These are phyloP conservation scores for Ramphastos sulfuratus DNA, from an alignment of 2,113 vertebrate species.

Conservation along the genomic window DNA sequence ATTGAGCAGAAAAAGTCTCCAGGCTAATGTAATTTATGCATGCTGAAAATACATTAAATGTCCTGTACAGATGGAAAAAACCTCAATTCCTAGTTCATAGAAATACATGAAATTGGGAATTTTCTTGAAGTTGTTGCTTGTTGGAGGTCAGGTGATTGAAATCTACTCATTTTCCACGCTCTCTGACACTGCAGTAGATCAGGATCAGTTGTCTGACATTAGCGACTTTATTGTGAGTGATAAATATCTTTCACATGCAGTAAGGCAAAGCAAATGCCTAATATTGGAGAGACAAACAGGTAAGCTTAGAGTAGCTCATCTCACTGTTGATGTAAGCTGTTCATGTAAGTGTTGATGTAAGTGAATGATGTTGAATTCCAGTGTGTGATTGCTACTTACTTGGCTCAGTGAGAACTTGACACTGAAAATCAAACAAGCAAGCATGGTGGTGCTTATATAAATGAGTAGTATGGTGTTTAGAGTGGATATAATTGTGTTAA, in stretches of 20 bases:
- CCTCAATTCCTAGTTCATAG: neutral
- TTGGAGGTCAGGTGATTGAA: neutral
- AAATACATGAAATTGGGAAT: neutral
- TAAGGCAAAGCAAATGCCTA: neutral
- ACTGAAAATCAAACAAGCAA: neutral
- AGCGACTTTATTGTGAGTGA: neutral
- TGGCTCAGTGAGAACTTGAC: neutral
- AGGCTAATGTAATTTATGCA: neutral
- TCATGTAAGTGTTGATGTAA: neutral
- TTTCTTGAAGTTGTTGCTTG: neutral
- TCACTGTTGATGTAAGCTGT: neutral
- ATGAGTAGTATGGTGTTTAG: neutral
- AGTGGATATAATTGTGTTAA: neutral
- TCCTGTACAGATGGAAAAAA: neutral
- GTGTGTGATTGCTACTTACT: neutral
- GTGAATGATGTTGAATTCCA: neutral
- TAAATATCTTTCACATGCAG: neutral
- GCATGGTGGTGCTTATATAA: neutral
- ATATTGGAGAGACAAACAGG: neutral
- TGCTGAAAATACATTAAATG: neutral
- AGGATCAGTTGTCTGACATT: neutral
- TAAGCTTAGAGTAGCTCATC: neutral
- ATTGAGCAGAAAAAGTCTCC: neutral
- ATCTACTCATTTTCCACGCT: neutral
- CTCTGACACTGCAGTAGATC: neutral